Conservation (phyloP, 2,888 invertebrate species). For the Macrophya annulata region DNA sequence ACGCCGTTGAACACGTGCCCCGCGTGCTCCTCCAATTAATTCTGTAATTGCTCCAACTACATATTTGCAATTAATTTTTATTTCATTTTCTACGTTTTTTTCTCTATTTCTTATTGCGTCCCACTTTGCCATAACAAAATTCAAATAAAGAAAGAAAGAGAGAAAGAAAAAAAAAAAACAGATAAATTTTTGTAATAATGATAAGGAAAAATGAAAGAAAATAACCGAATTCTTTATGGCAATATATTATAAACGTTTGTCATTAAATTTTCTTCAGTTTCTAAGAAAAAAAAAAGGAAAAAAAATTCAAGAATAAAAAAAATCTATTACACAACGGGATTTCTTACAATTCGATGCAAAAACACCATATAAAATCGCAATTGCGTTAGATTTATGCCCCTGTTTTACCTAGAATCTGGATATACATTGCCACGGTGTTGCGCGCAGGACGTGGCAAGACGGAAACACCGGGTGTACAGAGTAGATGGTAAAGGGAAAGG, state of each 20-base stretch:
- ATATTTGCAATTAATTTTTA: conserved; percentile 41
- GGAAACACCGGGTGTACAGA: conserved; percentile 53
- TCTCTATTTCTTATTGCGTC: neutral
- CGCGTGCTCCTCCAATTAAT: conserved; percentile 39
- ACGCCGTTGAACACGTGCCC: conserved; percentile 40
- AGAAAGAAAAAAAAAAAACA: neutral
- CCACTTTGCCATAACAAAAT: neutral
- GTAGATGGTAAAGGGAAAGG: conserved; percentile 58
- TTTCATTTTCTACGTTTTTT: no score
- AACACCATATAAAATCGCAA: neutral
- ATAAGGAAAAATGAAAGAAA: neutral
- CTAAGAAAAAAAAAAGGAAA: neutral
- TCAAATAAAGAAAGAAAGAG: neutral
- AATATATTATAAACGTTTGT: neutral
- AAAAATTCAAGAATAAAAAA: neutral
- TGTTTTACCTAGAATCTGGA: neutral
- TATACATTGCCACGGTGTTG: conserved; percentile 21
- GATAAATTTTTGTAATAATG: neutral
- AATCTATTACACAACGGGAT: neutral
- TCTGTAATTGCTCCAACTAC: conserved; percentile 36
- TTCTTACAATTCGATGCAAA: conserved; percentile 5
- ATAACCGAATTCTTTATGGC: neutral
- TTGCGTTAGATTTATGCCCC: neutral
- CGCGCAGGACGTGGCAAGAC: conserved; percentile 45
- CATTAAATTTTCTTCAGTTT: neutral